phyloP scores from a whole-genome alignment of 1,140 invertebrate genomes.

The Holcopasites calliopsidis region DNA sequence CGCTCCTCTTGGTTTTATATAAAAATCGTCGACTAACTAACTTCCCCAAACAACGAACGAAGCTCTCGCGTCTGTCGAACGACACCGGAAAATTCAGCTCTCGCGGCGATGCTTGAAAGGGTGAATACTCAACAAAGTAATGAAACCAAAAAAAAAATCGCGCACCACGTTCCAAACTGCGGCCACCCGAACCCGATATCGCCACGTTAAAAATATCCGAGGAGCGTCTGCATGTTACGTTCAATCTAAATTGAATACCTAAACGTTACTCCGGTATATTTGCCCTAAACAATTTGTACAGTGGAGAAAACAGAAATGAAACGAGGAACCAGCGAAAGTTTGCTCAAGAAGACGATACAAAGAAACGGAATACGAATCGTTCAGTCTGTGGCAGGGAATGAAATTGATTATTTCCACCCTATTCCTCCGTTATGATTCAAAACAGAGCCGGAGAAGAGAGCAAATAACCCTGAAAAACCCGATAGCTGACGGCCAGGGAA shows the following conservation, averaged over 20 bases:
- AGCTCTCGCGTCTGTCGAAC: conserved; percentile 1
- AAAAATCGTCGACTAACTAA: background rate
- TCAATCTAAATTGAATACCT: background rate
- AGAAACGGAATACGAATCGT: background rate
- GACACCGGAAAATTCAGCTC: background rate
- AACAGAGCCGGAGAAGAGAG: conserved; percentile 21
- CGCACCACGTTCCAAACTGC: background rate
- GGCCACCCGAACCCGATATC: background rate
- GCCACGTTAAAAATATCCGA: background rate
- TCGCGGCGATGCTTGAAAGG: background rate
- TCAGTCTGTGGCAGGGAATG: background rate
- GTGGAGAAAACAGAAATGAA: background rate
- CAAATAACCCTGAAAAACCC: conserved; percentile 49
- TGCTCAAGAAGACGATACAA: background rate
- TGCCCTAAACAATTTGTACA: background rate
- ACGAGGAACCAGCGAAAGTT: background rate
- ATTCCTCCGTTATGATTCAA: conserved; percentile 11
- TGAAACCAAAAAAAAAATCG: background rate
- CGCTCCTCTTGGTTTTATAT: background rate
- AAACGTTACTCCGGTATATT: background rate
- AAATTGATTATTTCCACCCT: background rate
- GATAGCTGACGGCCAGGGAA: conserved; percentile 34
- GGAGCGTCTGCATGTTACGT: background rate
- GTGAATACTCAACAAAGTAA: background rate
- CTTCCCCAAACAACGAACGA: background rate